Base-by-base conservation (phyloP, 2,113 vertebrate genomes). In the Lamprotornis superbus region DNA sequence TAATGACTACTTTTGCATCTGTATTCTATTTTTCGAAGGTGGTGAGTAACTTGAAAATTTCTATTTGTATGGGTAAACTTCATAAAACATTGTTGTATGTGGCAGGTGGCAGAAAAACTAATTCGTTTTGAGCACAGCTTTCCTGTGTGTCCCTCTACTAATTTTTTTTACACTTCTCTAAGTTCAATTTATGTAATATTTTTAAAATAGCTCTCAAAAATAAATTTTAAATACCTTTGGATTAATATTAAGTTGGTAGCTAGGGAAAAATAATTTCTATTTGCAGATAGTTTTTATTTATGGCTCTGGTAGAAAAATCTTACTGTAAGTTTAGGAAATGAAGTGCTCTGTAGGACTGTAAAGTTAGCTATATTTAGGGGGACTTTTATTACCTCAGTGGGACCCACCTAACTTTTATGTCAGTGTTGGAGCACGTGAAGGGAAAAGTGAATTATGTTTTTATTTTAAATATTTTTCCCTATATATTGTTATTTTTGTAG, bases 11-110 rank as follows among this genome's bases (percentile, higher is more conserved):
- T 96, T 93, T 56, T 81, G 68, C 94, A 94, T 96, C 88, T 76
- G 65, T 96, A 96, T 96, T 97, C 91, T 97, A 57, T 87, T 97
- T 97, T 95, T 96, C 92, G 86, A 94, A 97, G 94, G 94, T 96
- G 94, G 77, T 96, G 77, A 95, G 61, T 95, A 96, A 96, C 87
- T 97, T 92, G 53, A 94, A 89, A 92, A 89, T 95, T 97, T 97
- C 92, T 78, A 70, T 97, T 97, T 55, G n/a, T 94, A 87, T 96
- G 95, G 92, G 40, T 94, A 90, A 73, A 85, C 55, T 87, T 96
- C 65, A 60, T 94, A 76, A 87, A 97, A 96, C 82, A 28, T 74
- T 81, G 92, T 69, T 88, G 91, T 96, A 64, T 94, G 59, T 75
- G 90, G 85, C 93, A 96, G 88, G 94, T 90, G 95, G 77, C 65